Evolutionary conservation across 2,888 invertebrate genomes (phyloP), one percentile per base, ranked within the genome.

Genomic region (Listrodromus nycthemerus): DNA sequence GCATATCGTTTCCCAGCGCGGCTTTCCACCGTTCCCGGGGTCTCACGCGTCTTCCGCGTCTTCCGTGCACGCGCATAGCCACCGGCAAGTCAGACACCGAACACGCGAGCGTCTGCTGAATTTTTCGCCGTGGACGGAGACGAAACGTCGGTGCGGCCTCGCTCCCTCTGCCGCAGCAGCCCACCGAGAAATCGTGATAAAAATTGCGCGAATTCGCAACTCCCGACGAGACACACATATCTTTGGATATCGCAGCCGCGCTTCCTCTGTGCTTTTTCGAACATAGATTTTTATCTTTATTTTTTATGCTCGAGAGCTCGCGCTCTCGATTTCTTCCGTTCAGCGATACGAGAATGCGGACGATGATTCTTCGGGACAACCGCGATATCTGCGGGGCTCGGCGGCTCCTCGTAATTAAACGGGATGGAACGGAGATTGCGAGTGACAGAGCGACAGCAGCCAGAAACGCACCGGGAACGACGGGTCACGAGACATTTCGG

Each of bases 241-340:
- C 80, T 77, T 80, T 69, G 76, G 67, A 80, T 80, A 76, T 77
- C n/a, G 33, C 7, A 70, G 30, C 7, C 52, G 58, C 10, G 58
- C 10, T 37, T 41, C 16, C 13, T 13, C 13, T 19, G 21, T n/a
- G 24, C 48, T 30, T 0, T 30, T 33, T 8, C 33, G 33, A 21
- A 52, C 52, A 52, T 33, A 27, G 30, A 75, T 37, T 45, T 52
- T 45, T 45, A 3, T 41, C 41, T 37, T 45, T 52, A n/a, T 66
- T 66, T 66, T 55, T 66, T 0, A n/a, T 61, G 16, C 16, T 58
- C 27, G 16, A 27, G 30, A 30, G 58, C 30, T 27, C n/a, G 0
- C 55, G 24, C 10, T 45, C 63, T 45, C 63, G n/a, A 33, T 33
- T 63, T 33, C 33, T 74, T 50, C 13, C 33, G 27, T 30, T 61